phyloP scores from a whole-genome alignment of 1,140 invertebrate species.

The Drosophila jambulina region DNA sequence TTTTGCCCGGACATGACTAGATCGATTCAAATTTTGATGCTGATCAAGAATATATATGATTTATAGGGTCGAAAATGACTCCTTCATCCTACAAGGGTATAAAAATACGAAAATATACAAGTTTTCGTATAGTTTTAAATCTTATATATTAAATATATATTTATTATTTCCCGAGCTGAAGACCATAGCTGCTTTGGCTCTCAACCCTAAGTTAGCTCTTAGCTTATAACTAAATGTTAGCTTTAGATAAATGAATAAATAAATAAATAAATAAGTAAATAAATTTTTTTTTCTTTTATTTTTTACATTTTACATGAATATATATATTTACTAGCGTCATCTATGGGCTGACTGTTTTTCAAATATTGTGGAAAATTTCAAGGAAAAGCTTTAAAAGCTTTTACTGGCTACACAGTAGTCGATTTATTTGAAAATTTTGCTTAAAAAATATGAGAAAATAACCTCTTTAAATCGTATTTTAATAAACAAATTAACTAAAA shows the following conservation, averaged over 20 bases:
- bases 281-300: too few relatives aligned
- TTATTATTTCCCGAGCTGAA: too few relatives aligned
- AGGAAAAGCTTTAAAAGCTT: conserved; percentile 12
- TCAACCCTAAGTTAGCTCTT: too few relatives aligned
- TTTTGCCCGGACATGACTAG: too few relatives aligned
- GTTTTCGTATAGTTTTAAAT: too few relatives aligned
- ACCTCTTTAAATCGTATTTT: fast-evolving
- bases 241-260: too few relatives aligned
- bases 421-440: not conserved
- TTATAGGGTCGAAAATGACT: not conserved
- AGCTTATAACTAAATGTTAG: too few relatives aligned
- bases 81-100: too few relatives aligned
- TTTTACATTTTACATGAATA: not conserved
- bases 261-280: too few relatives aligned
- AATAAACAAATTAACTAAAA: not conserved
- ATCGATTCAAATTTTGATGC: not conserved
- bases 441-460: not conserved
- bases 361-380: not conserved
- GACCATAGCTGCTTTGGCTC: too few relatives aligned
- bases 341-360: not conserved
- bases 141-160: too few relatives aligned
- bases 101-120: too few relatives aligned
- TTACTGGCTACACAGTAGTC: not conserved
- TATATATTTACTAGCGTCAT: not conserved
- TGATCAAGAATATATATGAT: not conserved